Evolutionary conservation across 2,797 vertebrate species (phyloP), one percentile per base, ranked within the genome.

Genomic region (Leucoraja ocellata): DNA sequence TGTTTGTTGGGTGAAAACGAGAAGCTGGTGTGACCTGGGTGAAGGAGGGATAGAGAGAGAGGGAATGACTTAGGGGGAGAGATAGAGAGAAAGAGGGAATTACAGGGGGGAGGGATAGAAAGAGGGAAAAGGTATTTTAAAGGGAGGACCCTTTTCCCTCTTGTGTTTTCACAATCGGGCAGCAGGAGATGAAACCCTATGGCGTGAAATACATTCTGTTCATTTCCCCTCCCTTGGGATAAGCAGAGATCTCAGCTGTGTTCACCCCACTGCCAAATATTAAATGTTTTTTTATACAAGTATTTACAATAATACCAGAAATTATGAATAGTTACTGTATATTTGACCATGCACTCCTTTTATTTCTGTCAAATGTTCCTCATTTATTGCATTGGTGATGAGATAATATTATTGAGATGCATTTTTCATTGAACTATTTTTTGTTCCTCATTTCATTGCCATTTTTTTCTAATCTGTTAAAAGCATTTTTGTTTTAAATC

Each of bases 401-500:
- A 21, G 28, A 18, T 16, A 65, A 86, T 13, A 32, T 28, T 61
- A 13, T 7, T 65, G 83, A 65, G 83, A 61, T 65, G 32, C 58
- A 86, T 16, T n/a, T n/a, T 58, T 86, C 10, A 86, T 58, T 63
- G 83, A 32, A 28, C 28, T 86, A 86, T 65, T 86, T n/a, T 86
- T 65, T 32, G 13, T n/a, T 63, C 28, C 28, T 32, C 46, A 83
- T 2, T 83, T 83, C 83, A 86, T 86, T 86, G 83, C 28, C 4
- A 71, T 71, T 71, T 18, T 84, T 61, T 63, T 63, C 4, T 16
- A 61, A 61, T 61, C 54, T 54, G 11, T 58, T n/a, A 32, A 86
- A 86, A 86, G 25, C 83, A 63, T 86, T 86, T 86, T 32, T 86
- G 83, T 63, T 86, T 65, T 86, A 86, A 86, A 86, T 65, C 32